These are phyloP conservation scores for Trinectes maculatus DNA, from an alignment of 2,113 vertebrate genomes.

Conservation along the genomic window DNA sequence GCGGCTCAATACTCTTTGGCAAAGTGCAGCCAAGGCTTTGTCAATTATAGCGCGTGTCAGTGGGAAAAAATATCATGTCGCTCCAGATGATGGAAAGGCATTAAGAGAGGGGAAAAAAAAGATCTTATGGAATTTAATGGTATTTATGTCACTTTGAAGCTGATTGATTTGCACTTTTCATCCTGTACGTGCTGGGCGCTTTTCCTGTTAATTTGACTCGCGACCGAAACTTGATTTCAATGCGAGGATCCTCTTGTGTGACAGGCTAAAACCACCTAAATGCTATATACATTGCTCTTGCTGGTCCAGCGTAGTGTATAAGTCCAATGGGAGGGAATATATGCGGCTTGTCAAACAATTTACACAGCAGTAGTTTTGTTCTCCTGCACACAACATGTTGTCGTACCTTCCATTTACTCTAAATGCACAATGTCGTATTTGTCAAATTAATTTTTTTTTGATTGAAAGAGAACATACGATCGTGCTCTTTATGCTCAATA, in stretches of 20 bases:
- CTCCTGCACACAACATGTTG: neutral
- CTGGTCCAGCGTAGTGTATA: too few relatives aligned
- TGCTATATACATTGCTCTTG: neutral
- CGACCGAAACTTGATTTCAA: constrained; percentile 53
- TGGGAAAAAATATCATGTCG: constrained; percentile 72
- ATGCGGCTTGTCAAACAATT: neutral
- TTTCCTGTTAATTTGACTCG: constrained; percentile 48
- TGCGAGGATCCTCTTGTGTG: constrained; percentile 11
- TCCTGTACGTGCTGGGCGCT: constrained; percentile 29
- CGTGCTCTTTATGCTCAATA: neutral
- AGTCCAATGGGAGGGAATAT: too few relatives aligned
- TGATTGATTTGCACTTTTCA: constrained; percentile 77
- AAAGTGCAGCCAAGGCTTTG: constrained; percentile 75
- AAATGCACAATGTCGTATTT: neutral
- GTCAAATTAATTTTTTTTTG: neutral
- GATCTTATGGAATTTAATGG: constrained; percentile 74
- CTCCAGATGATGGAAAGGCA: constrained; percentile 73
- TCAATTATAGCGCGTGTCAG: constrained; percentile 75
- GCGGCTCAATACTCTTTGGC: constrained; percentile 73
- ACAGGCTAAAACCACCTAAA: constrained; percentile 24
- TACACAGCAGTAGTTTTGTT: neutral
- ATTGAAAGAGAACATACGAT: neutral
- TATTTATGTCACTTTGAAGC: constrained; percentile 78
- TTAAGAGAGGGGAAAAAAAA: constrained; percentile 73
- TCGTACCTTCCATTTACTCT: neutral